Evolutionary conservation across 2,113 vertebrate genomes (phyloP).

Genomic region (Indicator indicator): DNA sequence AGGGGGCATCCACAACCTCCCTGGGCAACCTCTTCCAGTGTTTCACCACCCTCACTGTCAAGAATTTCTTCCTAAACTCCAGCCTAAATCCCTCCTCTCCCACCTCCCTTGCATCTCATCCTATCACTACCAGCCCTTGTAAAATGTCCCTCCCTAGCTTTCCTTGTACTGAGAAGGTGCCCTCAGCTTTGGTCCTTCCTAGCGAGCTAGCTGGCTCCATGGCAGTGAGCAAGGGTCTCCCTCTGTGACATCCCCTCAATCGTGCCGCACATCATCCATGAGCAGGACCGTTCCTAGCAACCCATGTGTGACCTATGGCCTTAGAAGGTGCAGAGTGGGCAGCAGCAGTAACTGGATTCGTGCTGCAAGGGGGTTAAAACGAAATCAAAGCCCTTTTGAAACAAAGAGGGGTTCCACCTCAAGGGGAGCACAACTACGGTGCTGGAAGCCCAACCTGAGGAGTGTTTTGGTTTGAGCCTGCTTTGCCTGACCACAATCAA

Average conservation of each 20-base stretch:
- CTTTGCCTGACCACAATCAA: rapidly evolving
- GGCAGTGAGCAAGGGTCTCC: rapidly evolving
- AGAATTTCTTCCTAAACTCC: too few relatives aligned
- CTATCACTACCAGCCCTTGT: too few relatives aligned
- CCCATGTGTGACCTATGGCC: rapidly evolving
- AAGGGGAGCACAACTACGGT: rapidly evolving
- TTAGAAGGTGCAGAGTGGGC: rapidly evolving
- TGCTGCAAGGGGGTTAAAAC: rapidly evolving
- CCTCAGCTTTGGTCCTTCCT: background rate
- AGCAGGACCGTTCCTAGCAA: too few relatives aligned
- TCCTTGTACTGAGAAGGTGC: too few relatives aligned
- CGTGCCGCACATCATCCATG: rapidly evolving
- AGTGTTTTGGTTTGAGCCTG: rapidly evolving
- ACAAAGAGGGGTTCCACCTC: background rate
- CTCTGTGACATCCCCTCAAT: rapidly evolving
- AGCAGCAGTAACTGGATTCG: rapidly evolving
- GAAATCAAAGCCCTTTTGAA: background rate
- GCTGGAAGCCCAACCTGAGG: rapidly evolving
- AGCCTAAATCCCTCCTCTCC: too few relatives aligned
- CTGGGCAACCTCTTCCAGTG: too few relatives aligned
- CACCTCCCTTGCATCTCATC: too few relatives aligned
- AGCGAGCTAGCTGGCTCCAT: rapidly evolving
- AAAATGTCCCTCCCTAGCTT: too few relatives aligned
- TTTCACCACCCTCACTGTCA: too few relatives aligned
- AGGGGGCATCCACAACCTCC: too few relatives aligned